Base-by-base conservation (phyloP, 1,140 invertebrate genomes). In the Armadillidium nasatum region DNA sequence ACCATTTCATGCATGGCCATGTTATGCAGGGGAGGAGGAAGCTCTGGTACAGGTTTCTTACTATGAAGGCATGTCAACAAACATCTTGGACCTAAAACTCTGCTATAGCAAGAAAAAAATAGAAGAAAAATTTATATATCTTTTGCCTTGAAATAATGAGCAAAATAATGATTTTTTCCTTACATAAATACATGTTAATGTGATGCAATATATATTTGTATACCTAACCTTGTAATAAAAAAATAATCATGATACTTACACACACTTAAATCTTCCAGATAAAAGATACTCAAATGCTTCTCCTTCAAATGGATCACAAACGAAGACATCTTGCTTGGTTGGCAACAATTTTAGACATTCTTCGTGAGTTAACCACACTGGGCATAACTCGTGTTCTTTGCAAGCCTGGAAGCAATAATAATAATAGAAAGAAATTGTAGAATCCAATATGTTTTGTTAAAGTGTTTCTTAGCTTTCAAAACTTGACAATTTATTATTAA, bases 11-110 rank as follows among this genome's bases (percentile, higher is more conserved):
- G 88, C 94, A 96, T 94, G 0, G 92, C 90, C 50, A 92, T 88
- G 33, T 91, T 93, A 82, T 89, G 93, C 11, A 94, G 87, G n/a
- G 94, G 93, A 81, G 88, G 89, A 0, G 86, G 87, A 19, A 89
- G 90, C 77, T 89, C 87, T 0, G 93, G 94, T 75, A 96, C 90
- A n/a, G 90, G 86, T 80, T 89, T 86, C 19, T 88, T 88, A 82
- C 90, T 88, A 19, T 88, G 86, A 67, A 94, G 85, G 82, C 92
- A 94, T 72, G 88, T 87, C 11, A 92, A 85, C n/a, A 95, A 83
- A 83, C 93, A 95, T 50, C 88, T 87, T 11, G 94, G 92, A 0
- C 93, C 93, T 75, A 94, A 84, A 74, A 95, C 87, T 83, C 90
- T 91, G 83, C 86, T 89, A 81, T 19, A 60, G 7, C 50, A 60